Conservation (phyloP, 2,797 vertebrate genomes). For the Rhinatrema bivittatum region DNA sequence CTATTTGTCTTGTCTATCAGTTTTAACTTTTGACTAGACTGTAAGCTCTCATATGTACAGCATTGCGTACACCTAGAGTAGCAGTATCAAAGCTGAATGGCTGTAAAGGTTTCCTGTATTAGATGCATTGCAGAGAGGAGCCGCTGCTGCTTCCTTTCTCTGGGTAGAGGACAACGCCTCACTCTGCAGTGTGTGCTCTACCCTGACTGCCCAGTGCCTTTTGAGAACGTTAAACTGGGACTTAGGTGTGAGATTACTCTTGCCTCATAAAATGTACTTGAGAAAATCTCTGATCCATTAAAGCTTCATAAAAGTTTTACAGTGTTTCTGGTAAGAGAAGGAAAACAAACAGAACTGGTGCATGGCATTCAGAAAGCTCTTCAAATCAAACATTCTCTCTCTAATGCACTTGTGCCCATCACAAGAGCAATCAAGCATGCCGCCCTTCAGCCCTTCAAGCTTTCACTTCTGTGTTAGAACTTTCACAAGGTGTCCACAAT, state of each 20-base stretch:
- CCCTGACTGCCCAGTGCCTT: not conserved
- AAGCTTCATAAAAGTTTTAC: conserved; percentile 64
- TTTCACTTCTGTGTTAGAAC: conserved; percentile 15
- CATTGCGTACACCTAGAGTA: no score
- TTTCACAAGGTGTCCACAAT: not conserved
- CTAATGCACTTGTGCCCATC: conserved; percentile 45
- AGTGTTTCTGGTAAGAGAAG: conserved; percentile 53
- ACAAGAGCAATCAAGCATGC: conserved; percentile 49
- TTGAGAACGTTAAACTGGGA: conserved; percentile 22
- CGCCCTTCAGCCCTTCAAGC: conserved; percentile 30
- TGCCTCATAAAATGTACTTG: conserved; percentile 39
- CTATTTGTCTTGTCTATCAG: no score
- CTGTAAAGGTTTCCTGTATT: no score
- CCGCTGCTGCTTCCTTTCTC: no score
- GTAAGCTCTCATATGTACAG: no score
- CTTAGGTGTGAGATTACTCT: conserved; percentile 22
- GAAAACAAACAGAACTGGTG: conserved; percentile 58
- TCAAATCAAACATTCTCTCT: conserved; percentile 55
- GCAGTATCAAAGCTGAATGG: no score
- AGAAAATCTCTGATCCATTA: conserved; percentile 54
- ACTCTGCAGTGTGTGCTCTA: no score
- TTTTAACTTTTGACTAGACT: no score
- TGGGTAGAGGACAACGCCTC: no score
- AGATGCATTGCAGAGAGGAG: no score
- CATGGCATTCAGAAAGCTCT: conserved; percentile 36